Evolutionary conservation across 2,797 vertebrate genomes (phyloP), one percentile per base, ranked within the genome.

Genomic region (Mormyrus proboscirostris): DNA sequence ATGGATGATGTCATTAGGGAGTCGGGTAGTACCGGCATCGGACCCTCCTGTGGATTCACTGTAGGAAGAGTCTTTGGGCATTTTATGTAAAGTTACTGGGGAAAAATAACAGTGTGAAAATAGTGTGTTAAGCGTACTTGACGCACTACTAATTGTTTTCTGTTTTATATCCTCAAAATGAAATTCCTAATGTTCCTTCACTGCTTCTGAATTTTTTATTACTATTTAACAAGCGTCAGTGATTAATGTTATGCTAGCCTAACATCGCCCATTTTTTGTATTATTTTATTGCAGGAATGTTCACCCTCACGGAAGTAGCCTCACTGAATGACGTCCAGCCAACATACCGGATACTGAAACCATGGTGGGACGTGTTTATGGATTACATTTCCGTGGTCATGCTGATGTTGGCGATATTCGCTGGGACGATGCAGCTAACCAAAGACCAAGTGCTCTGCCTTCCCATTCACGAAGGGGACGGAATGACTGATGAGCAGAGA

Each of bases 301-400:
- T 99, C 95, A 98, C 98, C 95, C 98, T 99, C 94, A 98, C 99
- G 89, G 98, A 99, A 97, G 98, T 99, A 95, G 98, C 98, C 93
- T 98, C 98, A 41, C 96, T 99, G 93, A 99, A 97, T 95, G 99
- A 99, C 95, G 98, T 99, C 93, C 98, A 99, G 94, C 98, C 99
- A 90, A 99, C 98, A 19, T 99, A 99, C 91, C 97, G 98, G 62
- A 99, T 99, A 92, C 95, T 99, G 94, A 99, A 99, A 94, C 99
- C 99, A 98, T 99, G 99, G 99, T 99, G 99, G 99, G 99, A 99
- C 90, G 99, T 99, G 82, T 99, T 99, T 94, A 99, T 99, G 98
- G 99, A 99, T 95, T 99, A 99, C 93, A 96, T 99, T 33, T 98
- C 97, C 10, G 97, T 99, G 53, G 97, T 99, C 91, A 99, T 99